phyloP scores from a whole-genome alignment of 2,888 invertebrate species.

The Gortyna flavago region DNA sequence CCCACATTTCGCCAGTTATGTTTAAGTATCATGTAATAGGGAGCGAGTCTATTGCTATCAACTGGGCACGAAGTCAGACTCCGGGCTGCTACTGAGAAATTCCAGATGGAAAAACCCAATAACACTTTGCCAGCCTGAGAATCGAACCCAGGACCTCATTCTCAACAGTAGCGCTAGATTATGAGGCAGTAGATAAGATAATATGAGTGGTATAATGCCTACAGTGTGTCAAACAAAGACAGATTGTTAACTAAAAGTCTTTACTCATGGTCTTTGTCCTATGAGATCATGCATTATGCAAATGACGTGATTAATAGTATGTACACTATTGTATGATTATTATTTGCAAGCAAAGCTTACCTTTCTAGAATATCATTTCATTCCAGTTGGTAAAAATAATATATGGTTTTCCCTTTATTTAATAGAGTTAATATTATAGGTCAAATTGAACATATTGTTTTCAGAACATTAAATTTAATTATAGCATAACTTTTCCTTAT shows the following conservation, averaged over 20 bases:
- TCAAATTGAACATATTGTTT: neutral
- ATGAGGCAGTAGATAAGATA: neutral
- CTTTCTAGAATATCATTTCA: neutral
- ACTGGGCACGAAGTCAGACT: neutral
- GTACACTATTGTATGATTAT: neutral
- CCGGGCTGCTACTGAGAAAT: neutral
- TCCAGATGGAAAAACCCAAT: neutral
- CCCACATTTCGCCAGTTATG: neutral
- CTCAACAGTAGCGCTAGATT: neutral
- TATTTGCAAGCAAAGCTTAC: neutral
- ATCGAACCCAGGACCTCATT: neutral
- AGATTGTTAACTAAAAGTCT: neutral
- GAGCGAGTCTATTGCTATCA: neutral
- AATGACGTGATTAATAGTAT: neutral
- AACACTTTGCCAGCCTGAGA: neutral
- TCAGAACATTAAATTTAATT: conserved; percentile 13
- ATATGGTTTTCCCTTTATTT: neutral
- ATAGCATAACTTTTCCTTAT: neutral
- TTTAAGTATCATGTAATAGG: too few species aligned
- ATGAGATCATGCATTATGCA: conserved; percentile 27
- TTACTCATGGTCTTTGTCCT: neutral
- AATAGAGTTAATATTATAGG: neutral
- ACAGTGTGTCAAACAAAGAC: neutral
- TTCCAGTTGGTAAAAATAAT: neutral
- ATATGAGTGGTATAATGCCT: neutral